A percentile compares a stretch with the other conserved stretches of the same genome.
Conservation (phyloP, 2,888 invertebrate species). For the Stomorhina lunata region DNA sequence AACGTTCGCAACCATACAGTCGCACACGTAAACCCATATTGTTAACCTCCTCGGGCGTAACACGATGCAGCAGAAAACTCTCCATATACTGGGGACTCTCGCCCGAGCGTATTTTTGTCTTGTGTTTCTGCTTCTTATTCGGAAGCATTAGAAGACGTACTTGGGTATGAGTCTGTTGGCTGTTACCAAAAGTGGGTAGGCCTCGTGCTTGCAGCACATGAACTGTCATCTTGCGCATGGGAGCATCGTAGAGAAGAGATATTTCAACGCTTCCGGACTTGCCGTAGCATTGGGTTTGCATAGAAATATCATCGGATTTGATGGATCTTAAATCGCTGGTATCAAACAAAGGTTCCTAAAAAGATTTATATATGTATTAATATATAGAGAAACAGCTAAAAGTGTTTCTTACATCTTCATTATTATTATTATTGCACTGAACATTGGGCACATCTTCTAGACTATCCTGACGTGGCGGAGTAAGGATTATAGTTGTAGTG, state of each 20-base stretch:
- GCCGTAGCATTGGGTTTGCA: conserved; percentile 79
- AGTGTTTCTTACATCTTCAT: conserved; percentile 85
- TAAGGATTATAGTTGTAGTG: conserved; percentile 37
- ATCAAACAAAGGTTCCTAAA: conserved; percentile 80
- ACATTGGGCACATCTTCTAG: conserved; percentile 81
- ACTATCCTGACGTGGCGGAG: conserved; percentile 73
- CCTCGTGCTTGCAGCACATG: conserved; percentile 93
- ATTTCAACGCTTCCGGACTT: conserved; percentile 91
- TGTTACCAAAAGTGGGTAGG: conserved; percentile 86
- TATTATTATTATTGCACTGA: conserved; percentile 84
- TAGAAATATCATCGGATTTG: conserved; percentile 79
- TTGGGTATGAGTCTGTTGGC: conserved; percentile 86
- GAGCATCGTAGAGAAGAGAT: conserved; percentile 93
- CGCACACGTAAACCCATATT: conserved; percentile 94
- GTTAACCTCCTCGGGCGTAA: conserved; percentile 96
- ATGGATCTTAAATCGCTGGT: conserved; percentile 79
- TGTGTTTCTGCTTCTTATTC: conserved; percentile 95
- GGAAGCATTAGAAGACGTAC: conserved; percentile 93
- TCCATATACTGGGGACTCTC: conserved; percentile 96
- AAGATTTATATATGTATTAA: neutral
- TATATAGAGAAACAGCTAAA: neutral
- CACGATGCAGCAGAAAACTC: conserved; percentile 92
- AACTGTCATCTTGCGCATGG: conserved; percentile 94
- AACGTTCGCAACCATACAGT: conserved; percentile 94
- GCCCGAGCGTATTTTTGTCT: conserved; percentile 94